Evolutionary conservation across 2,797 vertebrate species (phyloP), one percentile per base, ranked within the genome.

Genomic region (Labroides dimidiatus): DNA sequence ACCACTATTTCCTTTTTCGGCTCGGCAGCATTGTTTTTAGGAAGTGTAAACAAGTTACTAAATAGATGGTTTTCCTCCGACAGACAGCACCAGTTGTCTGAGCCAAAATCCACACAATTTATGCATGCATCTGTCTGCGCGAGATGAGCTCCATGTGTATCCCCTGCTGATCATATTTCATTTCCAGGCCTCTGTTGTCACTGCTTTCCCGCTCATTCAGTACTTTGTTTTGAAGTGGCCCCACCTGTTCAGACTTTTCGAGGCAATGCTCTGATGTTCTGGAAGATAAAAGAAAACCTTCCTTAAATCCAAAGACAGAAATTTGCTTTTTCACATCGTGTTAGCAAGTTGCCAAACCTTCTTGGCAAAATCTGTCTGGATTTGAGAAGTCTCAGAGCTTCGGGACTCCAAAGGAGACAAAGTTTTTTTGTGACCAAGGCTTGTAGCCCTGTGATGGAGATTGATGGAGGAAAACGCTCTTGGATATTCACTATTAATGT

Each of bases 401-500:
- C 10, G 23, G 49, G 69, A 15, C 23, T 77, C 52, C 15, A 11
- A 62, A 72, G 48, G 43, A 48, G 74, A 54, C 49, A 5, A 19
- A 19, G 57, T 60, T 30, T 86, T n/a, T 84, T 79, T 78, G 65
- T 72, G 72, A 59, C 69, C 61, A 8, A 33, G 30, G 1, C 30
- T 70, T 37, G 73, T 63, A 65, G 52, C 10, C 37, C 30, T 21
- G 39, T 33, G 70, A 79, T 74, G 70, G 47, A 56, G 65, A n/a
- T 4, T 52, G 50, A 57, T 14, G 16, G 59, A 49, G 21, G 47
- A 11, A 61, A 73, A 64, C 20, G 49, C 67, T 78, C 55, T 30
- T 49, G 72, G 73, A 87, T 90, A 83, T 89, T 86, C 77, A 86
- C 81, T 84, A 78, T 78, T 80, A 82, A 80, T 50, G 44, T 53